Evolutionary conservation across 1,140 invertebrate species (phyloP).

Genomic region (Panonychus citri): DNA sequence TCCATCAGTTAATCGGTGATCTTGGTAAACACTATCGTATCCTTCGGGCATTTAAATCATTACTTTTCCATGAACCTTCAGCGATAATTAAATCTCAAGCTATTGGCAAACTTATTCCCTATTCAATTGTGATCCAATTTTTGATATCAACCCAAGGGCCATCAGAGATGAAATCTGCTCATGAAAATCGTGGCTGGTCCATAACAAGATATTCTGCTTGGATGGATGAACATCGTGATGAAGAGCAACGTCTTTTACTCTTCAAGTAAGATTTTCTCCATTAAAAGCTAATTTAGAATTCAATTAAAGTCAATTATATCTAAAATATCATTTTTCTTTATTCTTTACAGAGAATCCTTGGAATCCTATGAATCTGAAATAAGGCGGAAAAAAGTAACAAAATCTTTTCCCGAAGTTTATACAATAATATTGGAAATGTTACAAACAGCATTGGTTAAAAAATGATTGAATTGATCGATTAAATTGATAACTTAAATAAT

Average conservation of each 20-base stretch:
- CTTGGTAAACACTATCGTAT: conserved; percentile 45
- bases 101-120: conserved; percentile 46
- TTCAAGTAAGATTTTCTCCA: conserved; percentile 21
- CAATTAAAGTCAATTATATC: too few species aligned
- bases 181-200: conserved; percentile 50
- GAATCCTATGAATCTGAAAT: conserved; percentile 40
- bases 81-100: conserved; percentile 39
- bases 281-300: too few species aligned
- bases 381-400: conserved; percentile 26
- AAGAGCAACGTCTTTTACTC: conserved; percentile 43
- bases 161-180: conserved; percentile 54
- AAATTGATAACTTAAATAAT: too few species aligned
- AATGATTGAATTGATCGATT: too few species aligned
- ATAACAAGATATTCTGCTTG: conserved; percentile 58
- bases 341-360: conserved; percentile 28
- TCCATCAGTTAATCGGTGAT: conserved; percentile 39
- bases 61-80: conserved; percentile 45
- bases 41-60: conserved; percentile 46
- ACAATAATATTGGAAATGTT: conserved; percentile 34
- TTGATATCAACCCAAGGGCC: conserved; percentile 51
- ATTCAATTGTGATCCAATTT: conserved; percentile 55
- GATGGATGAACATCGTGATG: conserved; percentile 55
- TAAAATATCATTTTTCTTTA: not conserved
- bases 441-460: conserved; percentile 22
- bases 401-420: conserved; percentile 37